Conservation (phyloP, 2,797 vertebrate species). For the Rhinophrynus dorsalis region DNA sequence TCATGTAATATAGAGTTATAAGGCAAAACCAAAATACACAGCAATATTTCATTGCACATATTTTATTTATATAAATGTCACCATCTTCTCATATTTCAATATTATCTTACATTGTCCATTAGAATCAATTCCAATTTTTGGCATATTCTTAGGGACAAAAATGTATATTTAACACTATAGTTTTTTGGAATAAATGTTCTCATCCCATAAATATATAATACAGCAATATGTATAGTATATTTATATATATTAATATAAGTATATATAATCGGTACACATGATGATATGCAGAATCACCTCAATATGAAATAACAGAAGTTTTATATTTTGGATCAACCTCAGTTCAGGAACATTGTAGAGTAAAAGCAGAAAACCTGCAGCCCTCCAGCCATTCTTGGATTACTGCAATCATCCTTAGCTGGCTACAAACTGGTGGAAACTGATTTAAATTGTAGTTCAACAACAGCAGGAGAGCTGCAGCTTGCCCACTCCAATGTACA, state of each 20-base stretch:
- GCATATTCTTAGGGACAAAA: background rate
- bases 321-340: background rate
- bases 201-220: slow-evolving; percentile 40
- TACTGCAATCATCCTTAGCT: no score
- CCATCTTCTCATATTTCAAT: slow-evolving; percentile 1
- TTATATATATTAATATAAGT: slow-evolving; percentile 5
- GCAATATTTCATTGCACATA: slow-evolving; percentile 12
- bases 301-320: background rate
- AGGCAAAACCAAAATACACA: background rate
- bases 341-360: no score
- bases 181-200: background rate
- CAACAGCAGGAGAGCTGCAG: no score
- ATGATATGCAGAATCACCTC: background rate
- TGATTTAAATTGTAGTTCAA: no score
- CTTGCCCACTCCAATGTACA: no score
- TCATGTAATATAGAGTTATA: no score
- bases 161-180: slow-evolving; percentile 15
- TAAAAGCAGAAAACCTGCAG: no score
- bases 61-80: slow-evolving; percentile 35
- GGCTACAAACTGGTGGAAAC: no score
- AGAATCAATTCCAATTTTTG: background rate
- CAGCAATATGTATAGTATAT: slow-evolving; percentile 19
- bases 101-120: background rate
- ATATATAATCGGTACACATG: slow-evolving; percentile 1
- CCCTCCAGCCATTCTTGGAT: no score